A percentile compares a stretch with the other conserved stretches of the same genome.
Conservation (phyloP, 2,113 vertebrate genomes). For the Oostethus manadensis region DNA sequence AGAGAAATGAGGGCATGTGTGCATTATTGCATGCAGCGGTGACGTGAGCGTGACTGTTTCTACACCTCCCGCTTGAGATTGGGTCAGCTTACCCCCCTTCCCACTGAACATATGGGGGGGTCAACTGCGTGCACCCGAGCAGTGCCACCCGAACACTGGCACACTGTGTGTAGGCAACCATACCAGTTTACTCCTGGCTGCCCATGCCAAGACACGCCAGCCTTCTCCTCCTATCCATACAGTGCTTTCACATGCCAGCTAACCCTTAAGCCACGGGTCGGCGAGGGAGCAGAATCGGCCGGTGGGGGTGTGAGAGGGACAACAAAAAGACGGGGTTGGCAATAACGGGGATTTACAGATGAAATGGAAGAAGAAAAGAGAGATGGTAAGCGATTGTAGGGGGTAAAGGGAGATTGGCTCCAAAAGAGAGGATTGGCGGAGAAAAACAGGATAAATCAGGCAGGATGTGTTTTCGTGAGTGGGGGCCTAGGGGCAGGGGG, state of each 20-base stretch:
- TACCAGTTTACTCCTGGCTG: constrained; percentile 44
- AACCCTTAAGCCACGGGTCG: constrained; percentile 35
- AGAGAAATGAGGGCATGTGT: constrained; percentile 19
- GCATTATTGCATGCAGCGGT: constrained; percentile 14
- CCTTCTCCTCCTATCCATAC: constrained; percentile 24
- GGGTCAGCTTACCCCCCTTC: constrained; percentile 29
- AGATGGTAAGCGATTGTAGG: constrained; percentile 14
- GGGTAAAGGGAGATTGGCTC: constrained; percentile 25
- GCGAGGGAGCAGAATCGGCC: constrained; percentile 29
- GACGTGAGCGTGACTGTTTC: constrained; percentile 9
- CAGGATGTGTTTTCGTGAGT: constrained; percentile 34
- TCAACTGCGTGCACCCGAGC: constrained; percentile 22
- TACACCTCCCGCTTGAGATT: constrained; percentile 25
- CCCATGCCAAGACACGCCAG: constrained; percentile 52
- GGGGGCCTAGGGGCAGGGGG: constrained; percentile 7
- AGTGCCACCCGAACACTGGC: constrained; percentile 50
- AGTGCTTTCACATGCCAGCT: constrained; percentile 49
- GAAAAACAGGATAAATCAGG: constrained; percentile 38
- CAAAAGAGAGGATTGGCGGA: constrained; percentile 33
- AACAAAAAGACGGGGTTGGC: constrained; percentile 31
- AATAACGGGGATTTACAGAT: constrained; percentile 46
- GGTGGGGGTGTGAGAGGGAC: constrained; percentile 27
- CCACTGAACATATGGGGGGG: constrained; percentile 64
- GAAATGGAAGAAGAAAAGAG: constrained; percentile 34
- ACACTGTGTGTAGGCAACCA: constrained; percentile 39